phyloP scores from a whole-genome alignment of 2,113 vertebrate species.

The Ardeotis arabs region DNA sequence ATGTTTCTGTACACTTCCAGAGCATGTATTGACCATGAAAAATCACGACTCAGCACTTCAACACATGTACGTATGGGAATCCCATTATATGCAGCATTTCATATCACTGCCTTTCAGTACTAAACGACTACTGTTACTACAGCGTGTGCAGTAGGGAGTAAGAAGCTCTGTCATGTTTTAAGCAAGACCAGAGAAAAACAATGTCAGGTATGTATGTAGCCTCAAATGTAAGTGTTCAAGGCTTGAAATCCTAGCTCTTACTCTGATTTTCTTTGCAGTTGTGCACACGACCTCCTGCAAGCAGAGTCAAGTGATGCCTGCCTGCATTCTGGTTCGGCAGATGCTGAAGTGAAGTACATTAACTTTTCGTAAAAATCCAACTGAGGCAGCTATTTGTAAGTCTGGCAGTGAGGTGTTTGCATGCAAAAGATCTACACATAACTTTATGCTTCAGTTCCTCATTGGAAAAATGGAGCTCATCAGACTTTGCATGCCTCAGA shows the following conservation, averaged over 20 bases:
- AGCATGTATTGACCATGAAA: not conserved
- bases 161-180: not conserved
- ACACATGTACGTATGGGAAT: not conserved
- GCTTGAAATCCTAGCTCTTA: not conserved
- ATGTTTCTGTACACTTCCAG: not conserved
- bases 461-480: not conserved
- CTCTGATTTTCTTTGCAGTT: not conserved
- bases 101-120: not conserved
- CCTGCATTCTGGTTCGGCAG: not conserved
- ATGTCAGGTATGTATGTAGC: fast-evolving
- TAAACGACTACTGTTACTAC: fast-evolving
- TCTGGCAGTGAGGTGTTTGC: not conserved
- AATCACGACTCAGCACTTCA: not conserved
- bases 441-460: not conserved
- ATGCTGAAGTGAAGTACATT: not conserved
- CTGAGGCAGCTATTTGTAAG: not conserved
- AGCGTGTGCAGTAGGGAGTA: not conserved
- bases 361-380: not conserved
- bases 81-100: not conserved
- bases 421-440: not conserved
- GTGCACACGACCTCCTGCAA: not conserved
- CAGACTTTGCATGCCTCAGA: not conserved
- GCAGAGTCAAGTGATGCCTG: not conserved
- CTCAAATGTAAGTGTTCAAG: not conserved
- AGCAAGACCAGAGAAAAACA: not conserved